Evolutionary conservation across 2,888 invertebrate genomes (phyloP), one percentile per base, ranked within the genome.

Genomic region (Tetranychus piercei): DNA sequence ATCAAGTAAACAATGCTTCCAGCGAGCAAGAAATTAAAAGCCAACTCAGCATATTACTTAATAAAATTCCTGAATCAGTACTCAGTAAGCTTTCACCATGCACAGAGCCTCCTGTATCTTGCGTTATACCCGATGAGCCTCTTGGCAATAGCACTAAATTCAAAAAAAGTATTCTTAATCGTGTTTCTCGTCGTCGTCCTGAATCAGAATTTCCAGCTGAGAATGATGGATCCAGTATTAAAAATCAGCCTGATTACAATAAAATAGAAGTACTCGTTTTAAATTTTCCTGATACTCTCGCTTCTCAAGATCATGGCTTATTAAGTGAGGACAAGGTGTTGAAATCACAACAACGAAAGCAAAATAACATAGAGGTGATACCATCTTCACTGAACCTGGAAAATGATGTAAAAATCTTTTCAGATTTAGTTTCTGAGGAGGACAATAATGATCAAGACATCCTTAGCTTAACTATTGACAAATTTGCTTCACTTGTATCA

Each of bases 351-450:
- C 81, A 81, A 69, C 82, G 82, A 77, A 80, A 80, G 72, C 65
- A 55, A 9, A 55, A 22, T 44, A 72, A 20, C 67, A n/a, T n/a
- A n/a, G 1, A 18, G 45, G n/a, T n/a, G 44, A 44, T 22, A 76
- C 22, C 65, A 43, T 64, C 43, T 23, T 45, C 71, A 44, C 64
- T 20, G 9, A 2, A 55, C 81, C 84, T 94, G 75, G 83, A 83
- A 72, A 85, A 85, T 79, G 87, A 87, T 80, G 89, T 89, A 80
- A 94, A 94, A 82, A 95, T 95, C 84, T 86, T 97, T 34, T 94
- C 94, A 0, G 97, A 97, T 81, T 94, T 96, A 93, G 90, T 94
- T 76, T 94, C 94, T 0, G 94, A 94, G 0, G 94, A 95, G 83
- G 93, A 93, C 1, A 80, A 79, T 71, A 79, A 79, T 75, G 90